Evolutionary conservation across 2,888 invertebrate species (phyloP), one percentile per base, ranked within the genome.

Genomic region (Griposia aprilina): DNA sequence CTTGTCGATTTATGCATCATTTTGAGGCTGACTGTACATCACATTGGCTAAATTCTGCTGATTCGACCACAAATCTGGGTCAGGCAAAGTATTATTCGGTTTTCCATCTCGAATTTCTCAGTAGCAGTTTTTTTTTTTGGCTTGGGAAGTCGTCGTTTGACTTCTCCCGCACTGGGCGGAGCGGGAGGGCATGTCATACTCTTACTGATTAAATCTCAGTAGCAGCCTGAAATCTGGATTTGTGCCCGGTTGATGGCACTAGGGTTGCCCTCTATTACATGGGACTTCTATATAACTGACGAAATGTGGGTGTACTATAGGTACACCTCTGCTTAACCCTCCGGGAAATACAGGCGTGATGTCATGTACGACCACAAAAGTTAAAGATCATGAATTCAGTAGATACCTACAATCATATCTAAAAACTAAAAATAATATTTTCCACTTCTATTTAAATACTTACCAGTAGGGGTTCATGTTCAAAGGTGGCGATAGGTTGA

Each of bases 401-500:
- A 30, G 23, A 62, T 15, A 36, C 41, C 10, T 41, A 15, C 41
- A 45, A 65, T 65, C 17, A 15, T 65, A 45, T n/a, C 4, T 65
- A 20, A n/a, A 63, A 41, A 15, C 2, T 65, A 20, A n/a, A 15
- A 26, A 26, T 11, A 41, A 41, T 20, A 8, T 23, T 45, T 17
- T 20, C 2, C 15, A 52, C 1, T 50, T 41, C 20, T 67, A 26
- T 26, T 55, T n/a, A n/a, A 36, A 0, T 15, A 48, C 80, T 94
- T 90, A 97, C 99, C 99, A 99, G 88, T 97, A 97, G 0, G 99
- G 98, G 88, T 98, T 97, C 98, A 99, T 97, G 93, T 98, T 98
- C 30, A 99, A 96, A 0, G 99, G 99, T 4, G 99, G 99, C 45
- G 99, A 99, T 72, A 99, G 97, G 94, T 99, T 99, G 30, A 99